These are phyloP conservation scores for Calameuta idolon DNA, from an alignment of 2,888 invertebrate genomes.

Conservation along the genomic window DNA sequence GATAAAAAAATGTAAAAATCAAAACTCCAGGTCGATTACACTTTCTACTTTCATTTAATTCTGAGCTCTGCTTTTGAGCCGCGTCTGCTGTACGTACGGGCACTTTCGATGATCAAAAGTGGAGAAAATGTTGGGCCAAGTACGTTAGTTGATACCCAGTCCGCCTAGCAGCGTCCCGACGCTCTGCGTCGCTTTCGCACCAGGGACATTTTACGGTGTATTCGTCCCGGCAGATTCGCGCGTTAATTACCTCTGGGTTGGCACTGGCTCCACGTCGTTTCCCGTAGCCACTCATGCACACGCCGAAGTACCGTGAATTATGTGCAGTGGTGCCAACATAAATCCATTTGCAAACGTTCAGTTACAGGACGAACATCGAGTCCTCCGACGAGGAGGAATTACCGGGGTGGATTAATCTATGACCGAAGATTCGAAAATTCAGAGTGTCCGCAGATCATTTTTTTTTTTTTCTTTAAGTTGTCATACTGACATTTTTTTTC, in stretches of 20 bases:
- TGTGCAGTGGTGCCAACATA: constrained; percentile 40
- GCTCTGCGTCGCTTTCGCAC: neutral
- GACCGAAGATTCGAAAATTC: constrained; percentile 3
- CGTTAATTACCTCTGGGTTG: constrained; percentile 45
- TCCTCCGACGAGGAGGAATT: constrained; percentile 11
- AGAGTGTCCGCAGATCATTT: neutral
- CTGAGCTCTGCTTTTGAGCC: too few species aligned
- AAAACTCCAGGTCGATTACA: neutral
- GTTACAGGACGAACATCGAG: constrained; percentile 36
- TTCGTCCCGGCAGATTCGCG: constrained; percentile 36
- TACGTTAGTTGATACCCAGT: too few species aligned
- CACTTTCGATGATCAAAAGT: neutral
- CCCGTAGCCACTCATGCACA: constrained; percentile 34
- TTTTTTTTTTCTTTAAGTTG: neutral
- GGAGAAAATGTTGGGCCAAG: neutral
- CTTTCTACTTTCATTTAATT: too few species aligned
- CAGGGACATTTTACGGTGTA: constrained; percentile 29
- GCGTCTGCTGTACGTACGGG: neutral
- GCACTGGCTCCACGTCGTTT: constrained; percentile 25
- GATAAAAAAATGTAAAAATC: neutral
- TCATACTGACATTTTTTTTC: neutral
- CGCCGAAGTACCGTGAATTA: constrained; percentile 48
- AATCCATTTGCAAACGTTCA: constrained; percentile 48
- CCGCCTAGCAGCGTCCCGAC: neutral
- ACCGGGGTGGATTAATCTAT: constrained; percentile 7